phyloP scores from a whole-genome alignment of 2,888 invertebrate species.

The Eurytoma adleriae region DNA sequence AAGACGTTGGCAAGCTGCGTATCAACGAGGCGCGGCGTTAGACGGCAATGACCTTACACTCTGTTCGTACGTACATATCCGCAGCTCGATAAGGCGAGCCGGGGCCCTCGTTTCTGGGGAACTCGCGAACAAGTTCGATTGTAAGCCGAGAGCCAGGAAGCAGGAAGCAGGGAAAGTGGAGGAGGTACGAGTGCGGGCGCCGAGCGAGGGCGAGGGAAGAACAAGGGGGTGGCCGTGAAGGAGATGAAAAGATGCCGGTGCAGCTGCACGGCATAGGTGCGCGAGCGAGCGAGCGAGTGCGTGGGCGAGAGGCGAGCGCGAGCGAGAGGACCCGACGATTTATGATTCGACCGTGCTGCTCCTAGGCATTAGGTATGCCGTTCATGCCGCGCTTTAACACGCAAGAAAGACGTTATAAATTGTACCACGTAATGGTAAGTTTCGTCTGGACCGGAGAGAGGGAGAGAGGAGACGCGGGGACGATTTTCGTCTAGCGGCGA shows the following conservation, averaged over 20 bases:
- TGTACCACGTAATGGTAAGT: slow-evolving; percentile 65
- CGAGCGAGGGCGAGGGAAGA: slow-evolving; percentile 11
- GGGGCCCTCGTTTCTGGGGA: too few relatives aligned
- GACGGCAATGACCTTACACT: slow-evolving; percentile 28
- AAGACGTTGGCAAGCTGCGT: not conserved
- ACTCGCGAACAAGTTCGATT: slow-evolving; percentile 40
- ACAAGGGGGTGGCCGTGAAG: slow-evolving; percentile 44
- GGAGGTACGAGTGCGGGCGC: not conserved
- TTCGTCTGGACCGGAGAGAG: slow-evolving; percentile 44
- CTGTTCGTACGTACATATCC: not conserved
- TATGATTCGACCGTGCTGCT: slow-evolving; percentile 67
- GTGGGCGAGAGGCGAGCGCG: slow-evolving; percentile 19
- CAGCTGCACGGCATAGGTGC: slow-evolving; percentile 32
- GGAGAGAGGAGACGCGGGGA: not conserved
- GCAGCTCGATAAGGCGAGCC: too few relatives aligned
- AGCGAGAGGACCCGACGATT: slow-evolving; percentile 60
- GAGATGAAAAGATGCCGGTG: slow-evolving; percentile 47
- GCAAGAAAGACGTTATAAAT: slow-evolving; percentile 71
- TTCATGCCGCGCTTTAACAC: slow-evolving; percentile 68
- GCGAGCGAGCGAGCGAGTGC: not conserved
- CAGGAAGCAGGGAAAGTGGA: slow-evolving; percentile 50
- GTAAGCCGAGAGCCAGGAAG: slow-evolving; percentile 35
- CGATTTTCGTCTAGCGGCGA: slow-evolving; percentile 39
- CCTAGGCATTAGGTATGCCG: slow-evolving; percentile 67
- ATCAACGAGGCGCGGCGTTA: not conserved